Percentiles rank a stretch among this genome's conserved stretches.
phyloP scores from a whole-genome alignment of 2,888 invertebrate species.

The Acrobasis repandana region DNA sequence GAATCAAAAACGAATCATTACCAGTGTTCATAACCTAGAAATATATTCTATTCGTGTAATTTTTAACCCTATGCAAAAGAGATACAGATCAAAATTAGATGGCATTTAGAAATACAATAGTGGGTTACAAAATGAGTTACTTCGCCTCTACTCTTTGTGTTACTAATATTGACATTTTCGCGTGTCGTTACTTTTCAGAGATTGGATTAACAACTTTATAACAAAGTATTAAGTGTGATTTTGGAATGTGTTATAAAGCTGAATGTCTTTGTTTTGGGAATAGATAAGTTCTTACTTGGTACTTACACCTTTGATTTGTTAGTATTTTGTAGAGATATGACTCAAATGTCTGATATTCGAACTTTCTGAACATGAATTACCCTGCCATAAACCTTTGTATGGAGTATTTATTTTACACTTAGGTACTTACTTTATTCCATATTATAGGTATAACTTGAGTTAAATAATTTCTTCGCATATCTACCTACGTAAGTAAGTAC shows the following conservation, averaged over 20 bases:
- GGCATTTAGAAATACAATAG: neutral
- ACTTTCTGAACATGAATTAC: too few species aligned
- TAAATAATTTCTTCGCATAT: too few species aligned
- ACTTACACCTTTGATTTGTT: constrained; percentile 10
- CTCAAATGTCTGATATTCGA: too few species aligned
- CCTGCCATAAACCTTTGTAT: too few species aligned
- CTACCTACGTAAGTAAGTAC: too few species aligned
- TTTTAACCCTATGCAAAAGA: neutral
- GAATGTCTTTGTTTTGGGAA: neutral
- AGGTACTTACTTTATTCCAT: too few species aligned
- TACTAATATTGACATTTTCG: constrained; percentile 48
- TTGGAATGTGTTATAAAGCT: neutral
- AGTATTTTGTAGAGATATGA: neutral
- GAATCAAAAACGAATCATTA: constrained; percentile 29
- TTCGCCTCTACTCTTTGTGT: constrained; percentile 46
- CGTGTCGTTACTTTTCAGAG: constrained; percentile 35
- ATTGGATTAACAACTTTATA: constrained; percentile 18
- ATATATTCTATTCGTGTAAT: neutral
- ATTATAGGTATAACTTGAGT: too few species aligned
- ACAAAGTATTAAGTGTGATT: neutral
- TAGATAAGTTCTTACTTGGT: neutral
- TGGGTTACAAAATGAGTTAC: constrained; percentile 35
- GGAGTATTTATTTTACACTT: too few species aligned
- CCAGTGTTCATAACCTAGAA: constrained; percentile 17
- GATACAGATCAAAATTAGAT: neutral